Base-by-base conservation (phyloP, 2,888 invertebrate species). In the Pinctada fucata region DNA sequence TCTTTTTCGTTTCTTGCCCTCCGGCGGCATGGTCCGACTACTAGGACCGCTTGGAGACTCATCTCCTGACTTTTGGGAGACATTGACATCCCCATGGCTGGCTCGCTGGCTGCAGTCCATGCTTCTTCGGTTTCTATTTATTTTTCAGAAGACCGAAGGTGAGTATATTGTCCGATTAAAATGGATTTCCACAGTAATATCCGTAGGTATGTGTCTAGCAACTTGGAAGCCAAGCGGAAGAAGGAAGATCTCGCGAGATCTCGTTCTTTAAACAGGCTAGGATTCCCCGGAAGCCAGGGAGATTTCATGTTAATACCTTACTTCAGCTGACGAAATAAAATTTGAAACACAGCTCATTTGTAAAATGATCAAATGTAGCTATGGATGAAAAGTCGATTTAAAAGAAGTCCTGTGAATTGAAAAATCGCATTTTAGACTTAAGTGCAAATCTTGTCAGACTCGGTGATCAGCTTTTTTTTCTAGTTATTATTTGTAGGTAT, bases 281-380 rank as follows among this genome's bases (percentile, higher is more conserved):
- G 58, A 58, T 58, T 58, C 58, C 58, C 58, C 58, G 58, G 58
- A 58, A 58, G 58, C 58, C 58, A 58, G 58, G 58, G 58, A 58
- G 58, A 58, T 58, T 58, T 10, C 58, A 58, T 58, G 58, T 58
- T 58, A 58, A 58, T 58, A 58, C 58, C 58, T 58, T 58, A 58
- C 58, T 58, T 58, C 58, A 13, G 58, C 58, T 13, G 13, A 58
- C 58, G 58, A 58, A 58, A 58, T 58, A 58, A 58, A 58, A 58
- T 58, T 58, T 10, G 58, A 31, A 31, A 31, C 31, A 31, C 31
- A 31, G 31, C 31, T 31, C 31, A 31, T 31, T 31, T 31, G 31
- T 31, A 31, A 31, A 31, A 31, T 31, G 0, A 31, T 31, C 31
- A 31, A 31, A 31, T 31, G 31, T 31, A 31, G 31, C 31, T 31